These are phyloP conservation scores for Leptopilina syphax DNA, from an alignment of 2,888 invertebrate genomes.

Conservation along the genomic window DNA sequence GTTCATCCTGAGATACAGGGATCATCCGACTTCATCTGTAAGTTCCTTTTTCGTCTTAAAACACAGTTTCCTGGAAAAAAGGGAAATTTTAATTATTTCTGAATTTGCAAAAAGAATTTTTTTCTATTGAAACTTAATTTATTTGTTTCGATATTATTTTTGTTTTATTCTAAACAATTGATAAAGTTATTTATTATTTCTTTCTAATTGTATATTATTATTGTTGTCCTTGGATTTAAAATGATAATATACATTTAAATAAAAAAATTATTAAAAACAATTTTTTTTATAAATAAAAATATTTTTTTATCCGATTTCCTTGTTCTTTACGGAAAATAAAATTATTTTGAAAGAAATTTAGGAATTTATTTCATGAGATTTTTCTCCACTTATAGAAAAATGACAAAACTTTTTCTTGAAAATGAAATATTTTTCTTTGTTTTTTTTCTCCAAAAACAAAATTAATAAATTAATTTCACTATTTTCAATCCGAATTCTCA, in stretches of 20 bases:
- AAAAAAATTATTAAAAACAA: background rate
- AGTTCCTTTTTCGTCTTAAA: constrained; percentile 64
- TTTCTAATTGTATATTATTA: too few relatives aligned
- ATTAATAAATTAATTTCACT: too few relatives aligned
- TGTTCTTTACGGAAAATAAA: background rate
- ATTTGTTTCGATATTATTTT: background rate
- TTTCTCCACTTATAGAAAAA: too few relatives aligned
- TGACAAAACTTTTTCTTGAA: too few relatives aligned
- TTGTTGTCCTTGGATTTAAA: background rate
- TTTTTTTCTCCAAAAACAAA: too few relatives aligned
- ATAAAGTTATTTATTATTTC: too few relatives aligned
- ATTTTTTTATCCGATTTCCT: background rate
- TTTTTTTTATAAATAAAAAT: background rate
- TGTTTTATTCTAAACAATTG: too few relatives aligned
- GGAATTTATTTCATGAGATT: background rate
- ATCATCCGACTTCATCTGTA: constrained; percentile 81
- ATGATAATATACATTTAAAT: background rate
- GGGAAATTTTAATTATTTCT: too few relatives aligned
- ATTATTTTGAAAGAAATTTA: background rate
- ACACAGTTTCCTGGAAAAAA: background rate
- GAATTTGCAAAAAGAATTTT: background rate
- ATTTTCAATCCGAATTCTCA: too few relatives aligned
- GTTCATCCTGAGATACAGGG: constrained; percentile 78
- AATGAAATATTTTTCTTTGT: too few relatives aligned
- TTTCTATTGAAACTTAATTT: background rate